Conservation (phyloP, 2,797 vertebrate genomes). For the Botia almorhae region DNA sequence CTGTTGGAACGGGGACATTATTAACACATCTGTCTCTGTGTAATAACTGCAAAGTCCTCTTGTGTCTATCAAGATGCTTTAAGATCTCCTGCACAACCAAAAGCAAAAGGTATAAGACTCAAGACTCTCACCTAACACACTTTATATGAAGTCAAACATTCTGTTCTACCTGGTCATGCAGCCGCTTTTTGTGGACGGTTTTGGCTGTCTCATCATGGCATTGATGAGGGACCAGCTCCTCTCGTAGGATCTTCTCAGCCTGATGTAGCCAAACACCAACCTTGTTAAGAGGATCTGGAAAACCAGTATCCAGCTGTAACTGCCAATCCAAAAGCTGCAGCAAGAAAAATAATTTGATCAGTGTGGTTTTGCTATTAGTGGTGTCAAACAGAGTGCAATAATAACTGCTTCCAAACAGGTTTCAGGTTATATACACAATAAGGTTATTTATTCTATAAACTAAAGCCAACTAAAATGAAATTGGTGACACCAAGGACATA, state of each 20-base stretch:
- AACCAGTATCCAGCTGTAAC: constrained; percentile 87
- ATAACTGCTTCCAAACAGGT: background rate
- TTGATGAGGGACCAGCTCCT: constrained; percentile 86
- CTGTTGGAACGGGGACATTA: constrained; percentile 89
- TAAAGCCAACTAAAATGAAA: too few species aligned
- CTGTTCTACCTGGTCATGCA: constrained; percentile 88
- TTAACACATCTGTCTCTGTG: constrained; percentile 90
- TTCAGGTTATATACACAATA: too few species aligned
- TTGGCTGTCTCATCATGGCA: constrained; percentile 87
- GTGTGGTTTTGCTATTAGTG: background rate
- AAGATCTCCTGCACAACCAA: constrained; percentile 85
- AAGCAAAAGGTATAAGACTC: background rate
- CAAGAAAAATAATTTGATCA: background rate
- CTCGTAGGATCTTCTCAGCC: constrained; percentile 86
- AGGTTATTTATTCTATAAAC: too few species aligned
- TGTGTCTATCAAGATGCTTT: constrained; percentile 89
- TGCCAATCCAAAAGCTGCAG: constrained; percentile 93
- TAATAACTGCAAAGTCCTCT: constrained; percentile 92
- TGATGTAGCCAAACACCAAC: constrained; percentile 91
- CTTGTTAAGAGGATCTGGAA: constrained; percentile 88
- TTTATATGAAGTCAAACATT: background rate
- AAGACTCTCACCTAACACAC: background rate
- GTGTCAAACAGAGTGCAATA: background rate
- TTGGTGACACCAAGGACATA: too few species aligned
- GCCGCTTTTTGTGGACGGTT: constrained; percentile 83